These are phyloP conservation scores for Chrysogorgia sp. DNA, from an alignment of 92 coral and sea anemone genomes.

Conservation along the genomic window DNA sequence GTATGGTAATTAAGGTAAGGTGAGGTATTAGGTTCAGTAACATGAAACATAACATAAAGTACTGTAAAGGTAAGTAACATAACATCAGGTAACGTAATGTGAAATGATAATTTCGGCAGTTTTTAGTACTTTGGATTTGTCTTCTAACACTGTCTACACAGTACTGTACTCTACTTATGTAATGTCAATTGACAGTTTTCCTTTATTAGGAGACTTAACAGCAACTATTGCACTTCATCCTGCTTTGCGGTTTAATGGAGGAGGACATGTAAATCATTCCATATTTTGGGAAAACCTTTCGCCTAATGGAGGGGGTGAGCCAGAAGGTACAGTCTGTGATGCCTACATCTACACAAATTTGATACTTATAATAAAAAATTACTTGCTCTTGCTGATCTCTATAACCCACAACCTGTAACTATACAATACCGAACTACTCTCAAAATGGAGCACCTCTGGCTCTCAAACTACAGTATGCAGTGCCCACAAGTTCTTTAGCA, in stretches of 20 bases:
- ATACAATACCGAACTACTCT: too few species aligned
- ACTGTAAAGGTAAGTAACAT: too few species aligned
- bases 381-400: neutral
- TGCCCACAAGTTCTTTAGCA: too few species aligned
- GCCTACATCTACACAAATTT: neutral
- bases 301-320: constrained; percentile 79
- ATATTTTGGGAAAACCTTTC: constrained; percentile 97
- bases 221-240: constrained; percentile 83
- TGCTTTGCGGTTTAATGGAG: constrained; percentile 94
- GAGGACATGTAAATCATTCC: constrained; percentile 87
- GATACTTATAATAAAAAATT: neutral
- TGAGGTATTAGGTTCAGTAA: too few species aligned
- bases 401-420: too few species aligned
- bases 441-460: too few species aligned
- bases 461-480: too few species aligned
- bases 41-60: too few species aligned
- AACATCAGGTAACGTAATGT: too few species aligned
- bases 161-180: neutral
- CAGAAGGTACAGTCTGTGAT: neutral
- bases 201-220: constrained; percentile 66
- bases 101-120: too few species aligned
- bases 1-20: too few species aligned
- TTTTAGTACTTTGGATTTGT: too few species aligned
- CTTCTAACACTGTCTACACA: neutral
- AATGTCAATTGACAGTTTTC: neutral